These are phyloP conservation scores for Exaiptasia diaphana DNA, from an alignment of 64 coral and sea anemone genomes.

Conservation along the genomic window DNA sequence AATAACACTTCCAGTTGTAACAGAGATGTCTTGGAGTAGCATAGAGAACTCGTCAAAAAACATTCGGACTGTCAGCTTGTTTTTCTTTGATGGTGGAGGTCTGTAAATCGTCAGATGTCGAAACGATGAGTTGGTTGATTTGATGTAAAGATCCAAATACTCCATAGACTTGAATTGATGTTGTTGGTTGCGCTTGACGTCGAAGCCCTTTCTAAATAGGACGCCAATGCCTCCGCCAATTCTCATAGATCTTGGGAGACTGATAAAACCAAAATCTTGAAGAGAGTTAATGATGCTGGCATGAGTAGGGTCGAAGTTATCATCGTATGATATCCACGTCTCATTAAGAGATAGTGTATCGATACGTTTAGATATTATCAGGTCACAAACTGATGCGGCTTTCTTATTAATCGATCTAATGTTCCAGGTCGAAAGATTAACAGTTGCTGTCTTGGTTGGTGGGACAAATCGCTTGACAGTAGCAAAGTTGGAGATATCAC, in stretches of 20 bases:
- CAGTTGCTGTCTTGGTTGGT: no score
- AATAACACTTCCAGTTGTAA: background rate
- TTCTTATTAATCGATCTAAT: conserved; percentile 30
- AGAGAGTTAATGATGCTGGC: conserved; percentile 54
- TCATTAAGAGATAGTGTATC: conserved; percentile 46
- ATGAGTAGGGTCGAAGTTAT: conserved; percentile 6
- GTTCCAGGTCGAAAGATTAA: conserved; percentile 5
- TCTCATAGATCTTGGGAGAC: conserved; percentile 13
- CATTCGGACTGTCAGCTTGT: background rate
- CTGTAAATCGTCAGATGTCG: background rate
- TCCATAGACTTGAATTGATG: conserved; percentile 44
- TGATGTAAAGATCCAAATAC: conserved; percentile 12
- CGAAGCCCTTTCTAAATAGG: conserved; percentile 51
- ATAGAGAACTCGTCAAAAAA: conserved; percentile 16
- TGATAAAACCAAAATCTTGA: conserved; percentile 49
- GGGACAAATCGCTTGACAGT: no score
- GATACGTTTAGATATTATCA: conserved; percentile 8
- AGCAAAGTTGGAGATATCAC: no score
- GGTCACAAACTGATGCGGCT: conserved; percentile 1
- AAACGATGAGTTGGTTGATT: background rate
- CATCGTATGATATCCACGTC: conserved; percentile 45
- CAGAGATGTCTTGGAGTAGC: background rate
- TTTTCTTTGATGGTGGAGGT: conserved; percentile 2
- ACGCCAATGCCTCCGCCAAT: conserved; percentile 46
- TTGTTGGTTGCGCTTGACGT: conserved; percentile 27